phyloP scores from a whole-genome alignment of 2,113 vertebrate species.

The Eira barbara region DNA sequence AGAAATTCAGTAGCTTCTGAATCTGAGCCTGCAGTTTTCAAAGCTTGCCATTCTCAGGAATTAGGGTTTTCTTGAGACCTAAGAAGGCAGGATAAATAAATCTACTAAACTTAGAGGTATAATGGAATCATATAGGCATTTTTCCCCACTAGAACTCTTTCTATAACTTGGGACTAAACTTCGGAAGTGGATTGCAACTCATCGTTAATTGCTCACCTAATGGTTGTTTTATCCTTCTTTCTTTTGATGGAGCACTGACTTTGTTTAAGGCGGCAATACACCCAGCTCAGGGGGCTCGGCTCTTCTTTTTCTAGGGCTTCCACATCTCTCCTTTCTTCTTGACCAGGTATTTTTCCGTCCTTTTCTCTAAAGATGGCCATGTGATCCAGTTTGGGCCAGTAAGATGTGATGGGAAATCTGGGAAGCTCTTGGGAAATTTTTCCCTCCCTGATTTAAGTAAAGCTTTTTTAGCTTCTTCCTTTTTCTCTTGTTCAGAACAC shows the following conservation, averaged over 20 bases:
- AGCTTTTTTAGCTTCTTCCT: background rate
- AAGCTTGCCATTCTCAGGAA: background rate
- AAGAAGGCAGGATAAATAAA: background rate
- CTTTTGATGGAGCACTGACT: background rate
- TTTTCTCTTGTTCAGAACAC: background rate
- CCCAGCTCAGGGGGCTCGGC: background rate
- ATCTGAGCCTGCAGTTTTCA: background rate
- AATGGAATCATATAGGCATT: background rate
- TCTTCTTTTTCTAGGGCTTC: background rate
- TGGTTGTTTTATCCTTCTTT: background rate
- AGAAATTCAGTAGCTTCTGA: background rate
- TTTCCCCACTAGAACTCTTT: background rate
- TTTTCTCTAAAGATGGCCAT: background rate
- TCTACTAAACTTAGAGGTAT: background rate
- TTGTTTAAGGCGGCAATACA: background rate
- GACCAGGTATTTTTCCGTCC: background rate
- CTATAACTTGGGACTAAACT: background rate
- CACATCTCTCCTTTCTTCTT: background rate
- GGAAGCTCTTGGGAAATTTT: background rate
- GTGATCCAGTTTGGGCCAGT: background rate
- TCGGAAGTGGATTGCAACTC: background rate
- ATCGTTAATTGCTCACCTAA: background rate
- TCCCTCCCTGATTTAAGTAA: background rate
- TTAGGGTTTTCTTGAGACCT: background rate
- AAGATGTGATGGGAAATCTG: background rate